Conservation (phyloP, 2,113 vertebrate species). For the Myotis yumanensis region DNA sequence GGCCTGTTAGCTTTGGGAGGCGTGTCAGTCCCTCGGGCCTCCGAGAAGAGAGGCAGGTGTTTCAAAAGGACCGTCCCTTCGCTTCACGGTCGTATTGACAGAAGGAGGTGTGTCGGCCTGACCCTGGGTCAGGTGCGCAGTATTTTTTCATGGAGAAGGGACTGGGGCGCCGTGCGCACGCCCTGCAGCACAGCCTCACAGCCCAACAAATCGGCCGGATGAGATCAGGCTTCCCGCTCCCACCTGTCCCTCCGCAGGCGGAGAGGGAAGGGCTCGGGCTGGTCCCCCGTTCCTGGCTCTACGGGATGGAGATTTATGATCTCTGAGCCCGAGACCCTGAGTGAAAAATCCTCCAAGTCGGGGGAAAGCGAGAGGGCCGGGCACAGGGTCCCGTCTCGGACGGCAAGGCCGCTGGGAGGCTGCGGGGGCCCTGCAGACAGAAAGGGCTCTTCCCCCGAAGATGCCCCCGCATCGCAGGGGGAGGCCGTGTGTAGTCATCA, state of each 20-base stretch:
- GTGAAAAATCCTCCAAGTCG: slow-evolving; percentile 16
- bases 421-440: slow-evolving; percentile 45
- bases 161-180: not conserved
- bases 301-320: slow-evolving; percentile 27
- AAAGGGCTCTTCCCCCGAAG: slow-evolving; percentile 73
- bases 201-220: slow-evolving; percentile 32
- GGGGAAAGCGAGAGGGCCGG: slow-evolving; percentile 29
- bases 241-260: slow-evolving; percentile 10
- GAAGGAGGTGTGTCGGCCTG: not conserved
- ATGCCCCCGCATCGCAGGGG: slow-evolving; percentile 40
- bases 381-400: not conserved
- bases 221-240: not conserved
- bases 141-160: not conserved
- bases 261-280: not conserved
- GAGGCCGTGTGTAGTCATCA: slow-evolving; percentile 73
- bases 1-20: not conserved
- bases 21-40: not conserved
- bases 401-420: slow-evolving; percentile 56
- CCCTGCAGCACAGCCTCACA: not conserved
- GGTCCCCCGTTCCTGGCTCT: not conserved
- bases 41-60: not conserved
- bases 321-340: slow-evolving; percentile 53
- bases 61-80: not conserved
- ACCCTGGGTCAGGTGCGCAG: not conserved
- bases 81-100: not conserved